phyloP scores from a whole-genome alignment of 1,140 invertebrate species.

The Papilio machaon region DNA sequence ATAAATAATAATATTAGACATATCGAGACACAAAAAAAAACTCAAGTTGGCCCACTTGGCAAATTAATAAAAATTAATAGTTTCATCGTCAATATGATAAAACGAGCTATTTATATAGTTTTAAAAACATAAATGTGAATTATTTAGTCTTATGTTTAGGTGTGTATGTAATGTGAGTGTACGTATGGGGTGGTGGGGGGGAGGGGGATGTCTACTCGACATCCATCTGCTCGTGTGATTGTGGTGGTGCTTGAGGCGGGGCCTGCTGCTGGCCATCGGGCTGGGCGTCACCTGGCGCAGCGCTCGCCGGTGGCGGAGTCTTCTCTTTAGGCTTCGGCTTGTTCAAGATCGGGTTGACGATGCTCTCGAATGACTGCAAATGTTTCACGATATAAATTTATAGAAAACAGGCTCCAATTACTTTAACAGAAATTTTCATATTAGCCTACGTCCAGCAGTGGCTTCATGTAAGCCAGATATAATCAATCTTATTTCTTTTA shows the following conservation, averaged over 20 bases:
- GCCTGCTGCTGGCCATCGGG: conserved; percentile 44
- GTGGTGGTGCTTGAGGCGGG: conserved; percentile 39
- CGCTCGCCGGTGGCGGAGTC: conserved; percentile 79
- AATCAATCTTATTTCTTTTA: too few species aligned
- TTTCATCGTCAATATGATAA: neutral
- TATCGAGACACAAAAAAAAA: neutral
- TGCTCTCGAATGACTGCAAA: conserved; percentile 85
- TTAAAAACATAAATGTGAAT: conserved; percentile 32
- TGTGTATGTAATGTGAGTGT: neutral
- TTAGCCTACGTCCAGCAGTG: too few species aligned
- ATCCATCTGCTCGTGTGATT: conserved; percentile 73
- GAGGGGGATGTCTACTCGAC: conserved; percentile 64
- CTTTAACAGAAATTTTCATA: too few species aligned
- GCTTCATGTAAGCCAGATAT: too few species aligned
- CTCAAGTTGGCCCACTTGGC: conserved; percentile 12
- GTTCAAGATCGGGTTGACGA: conserved; percentile 89
- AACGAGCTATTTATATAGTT: neutral
- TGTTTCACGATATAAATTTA: neutral
- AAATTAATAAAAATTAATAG: conserved; percentile 9
- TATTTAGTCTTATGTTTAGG: conserved; percentile 51
- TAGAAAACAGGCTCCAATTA: too few species aligned
- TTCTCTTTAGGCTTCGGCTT: conserved; percentile 92
- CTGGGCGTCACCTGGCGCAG: conserved; percentile 65
- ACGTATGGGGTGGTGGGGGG: neutral
- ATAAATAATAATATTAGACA: neutral